Evolutionary conservation across 2,113 vertebrate species (phyloP), one percentile per base, ranked within the genome.

Genomic region (Hipposideros armiger): DNA sequence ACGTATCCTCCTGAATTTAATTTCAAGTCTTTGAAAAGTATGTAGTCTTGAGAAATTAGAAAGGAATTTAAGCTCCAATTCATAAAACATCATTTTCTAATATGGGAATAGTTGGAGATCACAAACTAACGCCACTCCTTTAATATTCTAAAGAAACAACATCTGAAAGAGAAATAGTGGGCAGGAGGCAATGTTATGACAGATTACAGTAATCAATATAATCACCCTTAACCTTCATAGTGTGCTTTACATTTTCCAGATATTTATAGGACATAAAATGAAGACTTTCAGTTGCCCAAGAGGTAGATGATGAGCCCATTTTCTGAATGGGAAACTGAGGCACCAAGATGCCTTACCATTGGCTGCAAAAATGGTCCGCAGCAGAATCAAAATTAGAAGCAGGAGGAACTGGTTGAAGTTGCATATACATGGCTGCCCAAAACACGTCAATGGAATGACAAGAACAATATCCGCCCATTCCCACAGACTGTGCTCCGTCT

Each of bases 221-320:
- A 64, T 93, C 54, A 76, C 24, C 28, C 32, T 73, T 69, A 56
- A 22, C 14, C 28, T 82, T 91, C 50, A 58, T 17, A 58, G 36
- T 36, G 28, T 11, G 30, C 15, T 84, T 92, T 85, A 24, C 14
- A 52, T 60, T 85, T 92, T 70, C 52, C 28, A 73, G 24, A 80
- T 91, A 42, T 56, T 80, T 78, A 69, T 5, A 40, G 90, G 81
- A 73, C 4, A 77, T 14, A 47, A 82, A 85, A 88, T 70, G n/a
- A 93, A 94, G 95, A 50, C 47, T 62, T 20, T 88, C 26, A 89
- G 4, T 70, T 87, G 10, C 81, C 87, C 3, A 74, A 91, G 96
- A 95, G 93, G 97, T 96, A 98, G 93, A 94, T 32, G 16, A 87
- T 54, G 58, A 95, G 76, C 32, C 77, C 54, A 69, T 93, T 96